A percentile compares a stretch with the other conserved stretches of the same genome.
These are phyloP conservation scores for Euwallacea fornicatus DNA, from an alignment of 1,140 invertebrate species.

Conservation along the genomic window DNA sequence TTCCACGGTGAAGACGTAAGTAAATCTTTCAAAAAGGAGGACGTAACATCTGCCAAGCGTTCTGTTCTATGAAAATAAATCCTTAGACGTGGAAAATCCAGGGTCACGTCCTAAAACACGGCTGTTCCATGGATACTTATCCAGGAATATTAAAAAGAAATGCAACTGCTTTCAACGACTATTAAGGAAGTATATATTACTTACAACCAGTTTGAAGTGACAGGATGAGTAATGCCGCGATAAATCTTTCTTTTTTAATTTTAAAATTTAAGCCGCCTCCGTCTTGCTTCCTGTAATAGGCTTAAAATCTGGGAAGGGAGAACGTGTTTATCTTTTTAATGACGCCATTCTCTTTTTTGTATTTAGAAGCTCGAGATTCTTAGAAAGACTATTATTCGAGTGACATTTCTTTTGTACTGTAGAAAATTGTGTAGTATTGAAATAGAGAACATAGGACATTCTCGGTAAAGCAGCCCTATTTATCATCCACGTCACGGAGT, in stretches of 20 bases:
- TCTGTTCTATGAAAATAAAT: too few species aligned
- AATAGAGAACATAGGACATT: not conserved
- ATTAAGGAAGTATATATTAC: constrained; percentile 38
- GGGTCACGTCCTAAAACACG: constrained; percentile 27
- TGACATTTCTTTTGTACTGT: too few species aligned
- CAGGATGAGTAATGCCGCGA: constrained; percentile 33
- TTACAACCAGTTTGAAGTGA: constrained; percentile 37
- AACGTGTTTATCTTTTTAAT: constrained; percentile 33
- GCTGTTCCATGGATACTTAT: constrained; percentile 26
- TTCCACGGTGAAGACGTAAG: too few species aligned
- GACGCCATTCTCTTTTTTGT: constrained; percentile 1
- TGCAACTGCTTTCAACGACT: constrained; percentile 34
- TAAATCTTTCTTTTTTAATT: constrained; percentile 43
- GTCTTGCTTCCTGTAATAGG: constrained; percentile 12
- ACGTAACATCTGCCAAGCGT: too few species aligned
- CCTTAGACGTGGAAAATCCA: constrained; percentile 7
- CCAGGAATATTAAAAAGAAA: constrained; percentile 29
- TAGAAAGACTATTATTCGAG: too few species aligned
- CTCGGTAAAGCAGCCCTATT: too few species aligned
- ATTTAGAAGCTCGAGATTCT: not conserved
- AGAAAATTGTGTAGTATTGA: not conserved
- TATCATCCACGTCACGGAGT: too few species aligned
- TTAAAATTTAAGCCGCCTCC: constrained; percentile 31
- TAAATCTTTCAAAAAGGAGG: too few species aligned
- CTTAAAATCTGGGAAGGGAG: constrained; percentile 16